phyloP scores from a whole-genome alignment of 2,797 vertebrate species.

The Sebastes vulpes region DNA sequence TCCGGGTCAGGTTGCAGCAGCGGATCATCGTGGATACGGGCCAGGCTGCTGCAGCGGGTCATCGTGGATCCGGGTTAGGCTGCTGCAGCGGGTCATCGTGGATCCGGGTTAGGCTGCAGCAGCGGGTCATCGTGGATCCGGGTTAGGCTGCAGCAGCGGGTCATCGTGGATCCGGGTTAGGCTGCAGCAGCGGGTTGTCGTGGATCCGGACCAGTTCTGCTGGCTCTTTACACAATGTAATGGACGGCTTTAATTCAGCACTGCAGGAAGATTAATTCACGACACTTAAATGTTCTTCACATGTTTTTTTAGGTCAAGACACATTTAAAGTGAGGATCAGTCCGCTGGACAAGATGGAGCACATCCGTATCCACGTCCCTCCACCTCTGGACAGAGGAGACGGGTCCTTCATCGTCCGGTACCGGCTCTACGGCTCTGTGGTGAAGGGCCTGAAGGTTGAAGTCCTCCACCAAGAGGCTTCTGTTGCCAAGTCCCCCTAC shows the following conservation, averaged over 20 bases:
- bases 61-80: no score
- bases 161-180: no score
- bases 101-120: rapidly evolving
- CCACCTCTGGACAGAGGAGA: slow-evolving; percentile 91
- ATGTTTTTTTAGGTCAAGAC: slow-evolving; percentile 80
- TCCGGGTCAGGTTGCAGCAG: no score
- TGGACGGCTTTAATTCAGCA: neutral
- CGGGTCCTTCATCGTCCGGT: slow-evolving; percentile 92
- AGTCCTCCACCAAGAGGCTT: slow-evolving; percentile 84
- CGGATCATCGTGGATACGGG: no score
- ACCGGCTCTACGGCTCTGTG: slow-evolving; percentile 89
- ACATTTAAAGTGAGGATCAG: slow-evolving; percentile 90
- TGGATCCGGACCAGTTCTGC: no score
- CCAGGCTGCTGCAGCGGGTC: rapidly evolving
- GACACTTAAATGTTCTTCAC: neutral
- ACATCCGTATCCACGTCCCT: slow-evolving; percentile 88
- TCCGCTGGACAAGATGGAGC: slow-evolving; percentile 86
- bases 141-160: no score
- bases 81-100: no score
- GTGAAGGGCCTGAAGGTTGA: slow-evolving; percentile 88
- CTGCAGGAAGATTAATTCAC: neutral
- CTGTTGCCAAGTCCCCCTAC: slow-evolving; percentile 92
- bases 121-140: no score
- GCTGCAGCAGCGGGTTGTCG: no score
- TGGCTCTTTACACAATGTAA: no score